phyloP scores from a whole-genome alignment of 2,888 invertebrate genomes.

The Agriopis leucophaearia region DNA sequence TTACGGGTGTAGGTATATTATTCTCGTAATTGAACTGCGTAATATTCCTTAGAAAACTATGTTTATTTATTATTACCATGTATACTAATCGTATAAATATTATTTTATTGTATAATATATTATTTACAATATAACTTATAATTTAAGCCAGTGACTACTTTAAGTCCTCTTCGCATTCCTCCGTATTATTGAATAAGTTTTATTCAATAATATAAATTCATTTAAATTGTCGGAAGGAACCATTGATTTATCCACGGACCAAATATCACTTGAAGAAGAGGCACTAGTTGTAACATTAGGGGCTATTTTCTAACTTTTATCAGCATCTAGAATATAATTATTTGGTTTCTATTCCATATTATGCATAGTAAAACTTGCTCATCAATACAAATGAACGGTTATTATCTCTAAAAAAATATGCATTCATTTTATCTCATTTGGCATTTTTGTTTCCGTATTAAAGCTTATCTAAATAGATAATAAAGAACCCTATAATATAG shows the following conservation, averaged over 20 bases:
- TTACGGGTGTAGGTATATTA: conserved; percentile 55
- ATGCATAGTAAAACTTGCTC: conserved; percentile 8
- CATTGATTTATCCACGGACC: conserved; percentile 36
- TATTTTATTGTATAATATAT: conserved; percentile 51
- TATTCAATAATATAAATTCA: conserved; percentile 36
- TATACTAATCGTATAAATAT: conserved; percentile 60
- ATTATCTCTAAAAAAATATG: conserved; percentile 14
- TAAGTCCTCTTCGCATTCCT: conserved; percentile 47
- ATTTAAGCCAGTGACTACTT: conserved; percentile 49
- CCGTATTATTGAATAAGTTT: conserved; percentile 35
- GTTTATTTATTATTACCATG: conserved; percentile 44
- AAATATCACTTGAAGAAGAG: conserved; percentile 50
- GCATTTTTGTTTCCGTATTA: conserved; percentile 40
- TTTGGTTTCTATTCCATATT: conserved; percentile 9
- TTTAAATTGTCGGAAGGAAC: conserved; percentile 42
- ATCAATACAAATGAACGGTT: conserved; percentile 5
- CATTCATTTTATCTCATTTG: conserved; percentile 35
- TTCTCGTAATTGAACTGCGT: conserved; percentile 58
- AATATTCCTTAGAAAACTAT: conserved; percentile 51
- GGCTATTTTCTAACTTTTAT: conserved; percentile 43
- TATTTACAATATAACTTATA: conserved; percentile 57
- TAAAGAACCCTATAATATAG: conserved; percentile 18
- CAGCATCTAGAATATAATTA: conserved; percentile 34
- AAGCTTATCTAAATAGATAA: conserved; percentile 39
- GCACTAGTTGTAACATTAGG: conserved; percentile 51